Evolutionary conservation across 2,888 invertebrate species (phyloP).

Genomic region (Myopa tessellatipennis): DNA sequence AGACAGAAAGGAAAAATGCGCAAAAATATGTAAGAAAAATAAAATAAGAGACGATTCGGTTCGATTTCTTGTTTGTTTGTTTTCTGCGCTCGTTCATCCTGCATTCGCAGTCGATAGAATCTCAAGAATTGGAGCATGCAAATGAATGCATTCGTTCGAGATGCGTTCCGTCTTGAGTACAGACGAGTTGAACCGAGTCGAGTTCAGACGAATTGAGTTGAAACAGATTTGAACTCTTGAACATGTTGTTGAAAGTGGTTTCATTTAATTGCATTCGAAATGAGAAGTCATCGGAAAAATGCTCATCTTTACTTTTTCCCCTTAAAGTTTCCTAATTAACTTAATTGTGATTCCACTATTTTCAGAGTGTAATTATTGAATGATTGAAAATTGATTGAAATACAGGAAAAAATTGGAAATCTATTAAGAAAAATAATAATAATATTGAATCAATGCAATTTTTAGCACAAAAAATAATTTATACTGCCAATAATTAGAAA

Average conservation of each 20-base stretch:
- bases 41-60: background rate
- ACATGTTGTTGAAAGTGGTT: background rate
- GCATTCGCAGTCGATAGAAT: slow-evolving; percentile 13
- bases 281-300: too few species aligned
- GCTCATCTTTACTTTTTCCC: background rate
- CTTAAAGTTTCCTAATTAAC: background rate
- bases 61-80: background rate
- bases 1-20: background rate
- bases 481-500: too few species aligned
- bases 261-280: background rate
- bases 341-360: background rate
- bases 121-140: slow-evolving; percentile 32
- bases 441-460: too few species aligned
- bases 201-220: background rate
- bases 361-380: background rate
- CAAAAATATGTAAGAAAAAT: background rate
- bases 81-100: background rate
- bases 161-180: slow-evolving; percentile 3
- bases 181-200: background rate
- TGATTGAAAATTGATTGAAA: too few species aligned
- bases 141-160: background rate
- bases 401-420: too few species aligned
- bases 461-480: too few species aligned
- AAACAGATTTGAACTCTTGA: background rate
- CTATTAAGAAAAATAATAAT: too few species aligned